Evolutionary conservation across 2,113 vertebrate species (phyloP), one percentile per base, ranked within the genome.

Genomic region (Eulacestoma nigropectus): DNA sequence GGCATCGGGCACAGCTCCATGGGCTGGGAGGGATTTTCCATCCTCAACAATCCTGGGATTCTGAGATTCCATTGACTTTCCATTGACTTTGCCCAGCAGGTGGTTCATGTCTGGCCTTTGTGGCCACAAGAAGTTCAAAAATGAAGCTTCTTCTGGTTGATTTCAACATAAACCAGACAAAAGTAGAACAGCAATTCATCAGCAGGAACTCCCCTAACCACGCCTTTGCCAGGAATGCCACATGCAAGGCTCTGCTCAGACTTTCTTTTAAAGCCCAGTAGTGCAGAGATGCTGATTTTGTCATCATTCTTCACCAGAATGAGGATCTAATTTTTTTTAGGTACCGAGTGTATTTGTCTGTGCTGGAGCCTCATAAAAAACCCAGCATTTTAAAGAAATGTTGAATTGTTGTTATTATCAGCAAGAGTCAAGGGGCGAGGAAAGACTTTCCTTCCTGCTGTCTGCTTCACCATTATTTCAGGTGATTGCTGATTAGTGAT

Each of bases 1-100:
- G 33, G 55, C 0, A 47, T 1, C 0, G 0, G 49, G 5, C 49
- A 29, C 23, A n/a, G 41, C 5, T 16, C 0, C 0, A 8, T 9
- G 42, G 12, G 0, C 50, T 65, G 11, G 8, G n/a, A 29, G 29
- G 16, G 18, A 1, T 64, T 47, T 23, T 47, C 41, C 50, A 29
- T 0, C 11, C 23, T 84, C 33, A 13, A 2, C 0, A 26, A 30
- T n/a, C 2, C 39, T 29, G 18, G 22, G 50, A 47, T 64, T 32
- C 21, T 41, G 37, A 9, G 49, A 22, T 72, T 65, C 52, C 78
- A 20, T 29, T 77, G 41, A 27, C 32, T 80, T 63, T 19, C 11
- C 23, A 16, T 13, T 49, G 53, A 29, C 32, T 84, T 68, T 50
- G 16, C 46, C 53, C 44, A 23, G 7, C 29, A 35, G 14, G 10